Percentiles rank a stretch among this genome's conserved stretches.
Conservation (phyloP, 2,888 invertebrate genomes). For the Sabatieria punctata region DNA sequence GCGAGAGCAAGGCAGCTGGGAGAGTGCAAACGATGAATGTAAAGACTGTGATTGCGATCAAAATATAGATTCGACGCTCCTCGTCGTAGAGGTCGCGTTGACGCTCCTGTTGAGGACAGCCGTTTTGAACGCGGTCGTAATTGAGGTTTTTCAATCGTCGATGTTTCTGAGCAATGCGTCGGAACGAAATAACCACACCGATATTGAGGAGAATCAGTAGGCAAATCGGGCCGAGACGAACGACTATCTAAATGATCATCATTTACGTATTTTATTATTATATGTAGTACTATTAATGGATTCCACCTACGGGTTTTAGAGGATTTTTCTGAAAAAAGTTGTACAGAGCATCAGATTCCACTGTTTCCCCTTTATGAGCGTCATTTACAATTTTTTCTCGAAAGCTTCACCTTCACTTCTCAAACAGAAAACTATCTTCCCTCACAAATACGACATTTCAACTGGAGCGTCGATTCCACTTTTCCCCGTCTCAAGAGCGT, state of each 20-base stretch:
- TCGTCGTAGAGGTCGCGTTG: constrained; percentile 18
- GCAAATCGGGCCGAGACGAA: background rate
- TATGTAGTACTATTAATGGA: too few species aligned
- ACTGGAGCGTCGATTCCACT: constrained; percentile 6
- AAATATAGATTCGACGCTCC: constrained; percentile 26
- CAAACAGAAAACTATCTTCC: too few species aligned
- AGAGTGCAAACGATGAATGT: constrained; percentile 33
- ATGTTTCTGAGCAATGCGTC: background rate
- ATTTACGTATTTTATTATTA: too few species aligned
- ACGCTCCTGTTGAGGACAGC: too few species aligned
- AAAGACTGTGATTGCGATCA: constrained; percentile 32
- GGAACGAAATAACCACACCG: background rate
- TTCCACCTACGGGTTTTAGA: too few species aligned
- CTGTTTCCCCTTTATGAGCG: too few species aligned
- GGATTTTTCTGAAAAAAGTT: too few species aligned
- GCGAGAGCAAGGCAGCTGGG: constrained; percentile 30
- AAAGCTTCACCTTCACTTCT: too few species aligned
- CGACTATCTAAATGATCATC: background rate
- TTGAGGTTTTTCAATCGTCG: background rate
- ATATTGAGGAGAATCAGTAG: background rate
- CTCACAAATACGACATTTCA: too few species aligned
- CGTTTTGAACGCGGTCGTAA: background rate
- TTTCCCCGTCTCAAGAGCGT: constrained; percentile 11
- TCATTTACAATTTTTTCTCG: too few species aligned
- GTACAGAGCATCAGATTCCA: too few species aligned